Base-by-base conservation (phyloP, 2,797 vertebrate genomes). In the Moxostoma hubbsi region DNA sequence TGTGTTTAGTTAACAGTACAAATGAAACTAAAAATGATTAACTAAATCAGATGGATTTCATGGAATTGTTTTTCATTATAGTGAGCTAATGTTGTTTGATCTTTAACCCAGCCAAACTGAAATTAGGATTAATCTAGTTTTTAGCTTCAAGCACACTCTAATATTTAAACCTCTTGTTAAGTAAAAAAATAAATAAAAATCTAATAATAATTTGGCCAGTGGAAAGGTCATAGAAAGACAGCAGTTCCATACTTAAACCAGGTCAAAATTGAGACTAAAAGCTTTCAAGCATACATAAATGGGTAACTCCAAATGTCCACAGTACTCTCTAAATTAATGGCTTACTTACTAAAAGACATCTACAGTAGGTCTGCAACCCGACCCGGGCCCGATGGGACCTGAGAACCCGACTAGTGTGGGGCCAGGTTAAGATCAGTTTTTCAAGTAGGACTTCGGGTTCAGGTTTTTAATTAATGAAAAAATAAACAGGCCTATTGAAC, bases 121-220 rank as follows among this genome's bases (percentile, higher is more conserved):
- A 4, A 36, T 36, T 36, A 36, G 36, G 2, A 59, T 8, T 36
- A 11, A 47, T 69, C 45, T 12, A 53, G 5, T 47, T 13, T 61
- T 47, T 6, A 51, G 36, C 18, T 57, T 55, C 15, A 73, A 10
- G 1, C 5, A 9, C 46, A 46, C 50, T 70, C 11, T 80, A 82
- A 80, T 80, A 36, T 79, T 80, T 80, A 74, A 68, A 76, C 47
- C n/a, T 10, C 11, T 8, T 18, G 57, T 36, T 74, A 66, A 70
- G 45, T 59, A 43, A 82, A 79, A 78, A 49, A 77, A 24, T 2
- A 24, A 24, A 24, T 1, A 24, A 24, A 24, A 24, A 50, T 65
- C 18, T 24, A 2, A 24, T 24, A 24, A 24, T 24, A 24, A 24
- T 24, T 79, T 49, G 47, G 50, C 15, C 46, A 65, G 77, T 65